These are phyloP conservation scores for Psammodynastes pulverulentus DNA, from an alignment of 2,113 vertebrate genomes.

Conservation along the genomic window DNA sequence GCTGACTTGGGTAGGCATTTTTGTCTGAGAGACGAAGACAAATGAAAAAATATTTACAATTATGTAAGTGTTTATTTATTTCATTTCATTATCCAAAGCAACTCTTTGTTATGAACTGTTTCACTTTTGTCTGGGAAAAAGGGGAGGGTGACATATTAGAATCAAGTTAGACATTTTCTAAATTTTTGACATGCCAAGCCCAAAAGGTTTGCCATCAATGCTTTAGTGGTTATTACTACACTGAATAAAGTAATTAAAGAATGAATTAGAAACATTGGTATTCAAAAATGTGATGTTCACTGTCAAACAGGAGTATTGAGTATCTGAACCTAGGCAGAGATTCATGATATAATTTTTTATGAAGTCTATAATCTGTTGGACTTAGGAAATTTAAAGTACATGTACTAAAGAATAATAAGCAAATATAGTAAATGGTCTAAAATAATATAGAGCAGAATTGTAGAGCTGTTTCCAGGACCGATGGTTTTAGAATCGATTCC, in stretches of 20 bases:
- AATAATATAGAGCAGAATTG: background rate
- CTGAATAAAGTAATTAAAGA: background rate
- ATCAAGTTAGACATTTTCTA: too few species aligned
- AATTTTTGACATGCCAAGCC: too few species aligned
- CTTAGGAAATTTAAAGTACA: background rate
- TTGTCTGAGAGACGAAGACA: too few species aligned
- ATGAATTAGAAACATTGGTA: background rate
- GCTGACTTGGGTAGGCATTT: too few species aligned
- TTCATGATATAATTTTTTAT: background rate
- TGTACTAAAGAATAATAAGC: background rate
- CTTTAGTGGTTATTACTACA: background rate
- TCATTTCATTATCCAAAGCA: too few species aligned
- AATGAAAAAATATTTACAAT: too few species aligned
- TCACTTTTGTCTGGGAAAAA: too few species aligned
- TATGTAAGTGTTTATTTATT: too few species aligned
- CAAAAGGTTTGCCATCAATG: too few species aligned
- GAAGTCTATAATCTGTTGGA: background rate
- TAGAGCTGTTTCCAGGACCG: background rate
- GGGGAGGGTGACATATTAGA: too few species aligned
- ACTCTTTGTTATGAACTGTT: too few species aligned
- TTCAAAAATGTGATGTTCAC: background rate
- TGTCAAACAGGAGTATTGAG: background rate
- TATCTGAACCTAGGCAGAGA: background rate
- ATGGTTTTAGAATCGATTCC: background rate
- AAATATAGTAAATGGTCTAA: background rate